Base-by-base conservation (phyloP, 2,888 invertebrate genomes). In the Sphinx pinastri region DNA sequence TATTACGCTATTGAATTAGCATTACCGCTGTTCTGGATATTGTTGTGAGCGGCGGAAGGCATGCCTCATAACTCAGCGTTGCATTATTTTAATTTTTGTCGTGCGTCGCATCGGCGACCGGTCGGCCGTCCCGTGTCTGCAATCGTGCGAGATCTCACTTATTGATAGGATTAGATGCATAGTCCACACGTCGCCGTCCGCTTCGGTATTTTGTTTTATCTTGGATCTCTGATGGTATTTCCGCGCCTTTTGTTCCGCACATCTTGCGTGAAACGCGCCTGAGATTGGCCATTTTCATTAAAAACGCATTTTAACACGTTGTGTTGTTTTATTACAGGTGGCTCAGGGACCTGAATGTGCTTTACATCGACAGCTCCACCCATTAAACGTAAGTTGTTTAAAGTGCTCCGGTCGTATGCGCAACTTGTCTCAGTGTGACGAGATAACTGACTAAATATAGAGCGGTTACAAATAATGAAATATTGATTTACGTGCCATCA, bases 1-100 rank as follows among this genome's bases (percentile, higher is more conserved):
- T 92, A 91, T 92, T 93, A 91, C 90, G 89, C 89, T 89, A 89
- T 92, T 90, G 92, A 93, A 93, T 93, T 93, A 93, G 92, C 92
- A 92, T 91, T 89, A 91, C 88, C 88, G 82, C 86, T 92, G 91
- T 90, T 89, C 85, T 79, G 83, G 86, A 88, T 91, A 88, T 89
- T 85, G 88, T 86, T 81, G 80, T 79, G 79, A 76, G 80, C 74
- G 76, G 74, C 63, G 47, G 60, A 63, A 77, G 73, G 81, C 84
- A 88, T 84, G 86, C 73, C 81, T 85, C 88, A 88, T 89, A 89
- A 85, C 83, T 89, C 88, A 84, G 81, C 77, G 85, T 83, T 81
- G 85, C 83, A 84, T 89, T 89, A 88, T 87, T 89, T 89, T 88
- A 89, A 90, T 89, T 89, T 88, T 82, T 75, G 80, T 88, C 87